Conservation (phyloP, 2,888 invertebrate species). For the Cataglyphis albicans region DNA sequence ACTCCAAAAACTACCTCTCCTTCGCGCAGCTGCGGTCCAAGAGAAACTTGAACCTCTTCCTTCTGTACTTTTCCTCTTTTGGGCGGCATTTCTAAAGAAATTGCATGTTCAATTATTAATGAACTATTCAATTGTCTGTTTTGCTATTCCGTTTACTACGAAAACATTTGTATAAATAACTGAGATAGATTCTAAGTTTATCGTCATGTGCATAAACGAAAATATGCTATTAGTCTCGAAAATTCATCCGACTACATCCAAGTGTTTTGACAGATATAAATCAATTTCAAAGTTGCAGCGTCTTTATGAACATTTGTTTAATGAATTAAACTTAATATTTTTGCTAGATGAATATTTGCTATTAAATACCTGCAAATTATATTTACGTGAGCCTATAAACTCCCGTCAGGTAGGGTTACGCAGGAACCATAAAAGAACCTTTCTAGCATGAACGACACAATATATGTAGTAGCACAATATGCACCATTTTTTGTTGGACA, state of each 20-base stretch:
- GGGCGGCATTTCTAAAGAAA: constrained; percentile 93
- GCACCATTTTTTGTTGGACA: background rate
- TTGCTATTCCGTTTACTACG: background rate
- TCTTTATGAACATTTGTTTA: constrained; percentile 8
- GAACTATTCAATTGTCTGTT: background rate
- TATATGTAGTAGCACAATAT: background rate
- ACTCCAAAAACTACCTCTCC: constrained; percentile 99
- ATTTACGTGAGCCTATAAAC: constrained; percentile 61
- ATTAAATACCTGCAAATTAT: constrained; percentile 66
- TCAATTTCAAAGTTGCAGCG: background rate
- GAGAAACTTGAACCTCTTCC: constrained; percentile 98
- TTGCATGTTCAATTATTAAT: background rate
- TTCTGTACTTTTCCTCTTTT: constrained; percentile 98
- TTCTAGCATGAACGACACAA: constrained; percentile 63
- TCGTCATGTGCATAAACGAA: constrained; percentile 44
- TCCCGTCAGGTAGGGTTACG: constrained; percentile 67
- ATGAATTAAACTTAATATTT: constrained; percentile 58
- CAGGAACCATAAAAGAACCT: constrained; percentile 74
- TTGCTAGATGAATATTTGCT: constrained; percentile 29
- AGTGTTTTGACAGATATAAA: background rate
- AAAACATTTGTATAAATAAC: constrained; percentile 42
- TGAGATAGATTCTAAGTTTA: constrained; percentile 55
- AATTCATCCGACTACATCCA: constrained; percentile 66
- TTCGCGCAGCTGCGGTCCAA: constrained; percentile 98
- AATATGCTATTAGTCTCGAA: constrained; percentile 9